phyloP scores from a whole-genome alignment of 2,888 invertebrate genomes.

The Leptinotarsa peninsularis region DNA sequence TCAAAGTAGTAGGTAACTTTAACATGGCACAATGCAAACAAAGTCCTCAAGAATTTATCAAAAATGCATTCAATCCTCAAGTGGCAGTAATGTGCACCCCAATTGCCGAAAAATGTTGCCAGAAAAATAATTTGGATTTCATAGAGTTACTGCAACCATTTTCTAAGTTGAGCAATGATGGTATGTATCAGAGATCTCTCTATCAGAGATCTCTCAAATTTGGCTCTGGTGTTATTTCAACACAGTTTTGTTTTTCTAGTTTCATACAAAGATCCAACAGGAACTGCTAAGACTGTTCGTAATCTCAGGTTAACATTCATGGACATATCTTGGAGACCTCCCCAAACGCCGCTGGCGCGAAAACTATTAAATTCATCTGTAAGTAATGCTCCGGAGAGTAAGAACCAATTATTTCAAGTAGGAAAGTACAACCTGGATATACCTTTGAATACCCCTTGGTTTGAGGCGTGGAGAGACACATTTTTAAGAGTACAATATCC shows the following conservation, averaged over 20 bases:
- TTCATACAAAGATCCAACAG: conserved; percentile 86
- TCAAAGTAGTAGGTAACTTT: conserved; percentile 12
- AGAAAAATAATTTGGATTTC: conserved; percentile 91
- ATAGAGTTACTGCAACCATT: conserved; percentile 93
- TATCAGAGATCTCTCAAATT: conserved; percentile 11
- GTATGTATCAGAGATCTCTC: too few species aligned
- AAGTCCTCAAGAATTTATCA: conserved; percentile 87
- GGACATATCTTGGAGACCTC: conserved; percentile 85
- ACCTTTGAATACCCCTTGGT: conserved; percentile 90
- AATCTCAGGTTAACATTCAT: conserved; percentile 83
- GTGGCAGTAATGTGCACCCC: conserved; percentile 87
- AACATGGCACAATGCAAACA: conserved; percentile 73
- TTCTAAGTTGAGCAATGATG: conserved; percentile 79
- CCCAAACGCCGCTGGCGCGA: conserved; percentile 84
- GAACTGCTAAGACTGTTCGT: conserved; percentile 77
- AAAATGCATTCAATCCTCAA: conserved; percentile 89
- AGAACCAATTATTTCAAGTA: conserved; percentile 53
- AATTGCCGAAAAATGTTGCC: conserved; percentile 85
- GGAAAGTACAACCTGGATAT: conserved; percentile 74
- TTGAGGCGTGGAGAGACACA: conserved; percentile 93
- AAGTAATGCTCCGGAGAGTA: conserved; percentile 59
- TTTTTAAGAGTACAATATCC: conserved; percentile 90
- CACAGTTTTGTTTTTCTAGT: conserved; percentile 68
- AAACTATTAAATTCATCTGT: conserved; percentile 78
- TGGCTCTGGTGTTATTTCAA: neutral